Conservation (phyloP, 2,888 invertebrate species). For the Chironomus riparius region DNA sequence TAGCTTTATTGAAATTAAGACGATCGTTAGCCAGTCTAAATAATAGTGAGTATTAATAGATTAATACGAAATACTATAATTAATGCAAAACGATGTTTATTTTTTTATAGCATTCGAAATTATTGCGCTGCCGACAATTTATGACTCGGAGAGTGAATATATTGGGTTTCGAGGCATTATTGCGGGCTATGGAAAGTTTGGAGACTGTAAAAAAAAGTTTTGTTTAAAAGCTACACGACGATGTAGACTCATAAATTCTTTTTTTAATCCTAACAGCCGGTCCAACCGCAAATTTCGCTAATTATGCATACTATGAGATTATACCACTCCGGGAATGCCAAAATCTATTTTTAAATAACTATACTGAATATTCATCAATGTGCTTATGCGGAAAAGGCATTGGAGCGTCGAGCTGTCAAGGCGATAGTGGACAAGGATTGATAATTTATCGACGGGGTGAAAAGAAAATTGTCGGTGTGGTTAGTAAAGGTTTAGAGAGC, state of each 20-base stretch:
- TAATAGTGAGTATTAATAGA: neutral
- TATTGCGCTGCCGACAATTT: neutral
- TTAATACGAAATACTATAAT: neutral
- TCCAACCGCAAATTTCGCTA: neutral
- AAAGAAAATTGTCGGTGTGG: neutral
- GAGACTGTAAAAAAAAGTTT: neutral
- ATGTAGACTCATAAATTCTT: too few species aligned
- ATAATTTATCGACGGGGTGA: neutral
- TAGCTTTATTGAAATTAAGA: neutral
- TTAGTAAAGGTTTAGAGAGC: neutral
- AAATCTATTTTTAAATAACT: neutral
- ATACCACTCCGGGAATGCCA: neutral
- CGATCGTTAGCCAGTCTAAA: neutral
- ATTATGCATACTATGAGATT: slow-evolving; percentile 5
- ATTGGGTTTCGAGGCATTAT: neutral
- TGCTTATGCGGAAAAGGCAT: neutral
- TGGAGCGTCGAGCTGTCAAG: neutral
- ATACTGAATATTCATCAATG: neutral
- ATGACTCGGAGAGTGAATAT: neutral
- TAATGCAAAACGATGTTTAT: neutral
- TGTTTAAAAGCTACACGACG: neutral
- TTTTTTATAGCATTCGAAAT: neutral
- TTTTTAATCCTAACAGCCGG: neutral
- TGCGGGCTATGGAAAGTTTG: neutral
- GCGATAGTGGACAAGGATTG: neutral